phyloP scores from a whole-genome alignment of 2,113 vertebrate genomes.

The Fukomys damarensis region DNA sequence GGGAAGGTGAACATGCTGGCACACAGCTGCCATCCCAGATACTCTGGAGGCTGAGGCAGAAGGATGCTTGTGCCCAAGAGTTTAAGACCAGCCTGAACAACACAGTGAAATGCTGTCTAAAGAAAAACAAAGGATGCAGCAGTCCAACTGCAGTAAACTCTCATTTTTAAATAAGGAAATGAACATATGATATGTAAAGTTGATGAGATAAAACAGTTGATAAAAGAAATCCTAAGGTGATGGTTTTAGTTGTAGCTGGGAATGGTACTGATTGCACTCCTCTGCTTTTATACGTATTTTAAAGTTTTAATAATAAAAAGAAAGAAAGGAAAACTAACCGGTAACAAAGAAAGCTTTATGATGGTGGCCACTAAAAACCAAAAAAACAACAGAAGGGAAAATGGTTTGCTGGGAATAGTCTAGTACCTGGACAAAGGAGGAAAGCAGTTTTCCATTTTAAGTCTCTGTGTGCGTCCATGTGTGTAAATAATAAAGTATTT shows the following conservation, averaged over 20 bases:
- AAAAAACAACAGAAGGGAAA: neutral
- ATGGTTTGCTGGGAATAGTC: neutral
- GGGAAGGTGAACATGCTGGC: neutral
- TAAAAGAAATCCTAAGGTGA: neutral
- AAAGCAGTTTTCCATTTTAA: neutral
- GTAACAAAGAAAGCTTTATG: conserved; percentile 27
- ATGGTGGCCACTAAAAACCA: neutral
- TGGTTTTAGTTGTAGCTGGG: neutral
- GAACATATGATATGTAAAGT: neutral
- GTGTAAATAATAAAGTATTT: neutral
- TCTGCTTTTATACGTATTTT: neutral
- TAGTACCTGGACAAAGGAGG: neutral
- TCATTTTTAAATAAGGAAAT: conserved; percentile 50
- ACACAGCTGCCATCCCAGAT: neutral
- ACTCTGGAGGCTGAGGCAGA: neutral
- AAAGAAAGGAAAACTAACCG: neutral
- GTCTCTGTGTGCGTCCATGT: neutral
- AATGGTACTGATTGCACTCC: too few species aligned
- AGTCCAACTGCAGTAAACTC: neutral
- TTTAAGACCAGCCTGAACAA: neutral
- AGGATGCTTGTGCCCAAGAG: neutral
- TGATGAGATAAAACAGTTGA: neutral
- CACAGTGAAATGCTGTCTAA: neutral
- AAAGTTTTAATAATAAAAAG: conserved; percentile 9
- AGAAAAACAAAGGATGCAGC: neutral